Evolutionary conservation across 2,888 invertebrate species (phyloP).

Genomic region (Cremastobaeus sp.): DNA sequence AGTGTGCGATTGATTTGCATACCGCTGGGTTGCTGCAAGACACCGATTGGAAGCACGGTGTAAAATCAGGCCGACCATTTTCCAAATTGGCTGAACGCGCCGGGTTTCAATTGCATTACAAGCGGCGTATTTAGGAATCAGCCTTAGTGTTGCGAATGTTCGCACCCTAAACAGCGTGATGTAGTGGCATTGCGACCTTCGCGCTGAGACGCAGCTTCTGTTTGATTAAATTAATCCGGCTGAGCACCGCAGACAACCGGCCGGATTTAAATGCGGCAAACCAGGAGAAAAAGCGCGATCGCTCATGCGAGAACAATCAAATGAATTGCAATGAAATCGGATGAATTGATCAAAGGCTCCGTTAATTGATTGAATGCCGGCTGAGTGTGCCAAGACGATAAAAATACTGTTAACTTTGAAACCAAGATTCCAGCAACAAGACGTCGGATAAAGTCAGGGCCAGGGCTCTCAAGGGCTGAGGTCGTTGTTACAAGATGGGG

Average conservation of each 20-base stretch:
- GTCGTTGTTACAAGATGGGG: conserved; percentile 67
- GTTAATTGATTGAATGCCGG: too few species aligned
- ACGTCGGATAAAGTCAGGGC: conserved; percentile 56
- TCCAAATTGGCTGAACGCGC: conserved; percentile 72
- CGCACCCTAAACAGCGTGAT: conserved; percentile 3
- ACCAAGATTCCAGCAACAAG: conserved; percentile 66
- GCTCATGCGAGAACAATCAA: too few species aligned
- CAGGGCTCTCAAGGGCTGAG: conserved; percentile 58
- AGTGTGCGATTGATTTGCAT: conserved; percentile 77
- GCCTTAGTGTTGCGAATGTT: conserved; percentile 4
- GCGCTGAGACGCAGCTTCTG: too few species aligned
- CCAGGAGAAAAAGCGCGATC: too few species aligned
- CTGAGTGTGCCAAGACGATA: conserved; percentile 11
- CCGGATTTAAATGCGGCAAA: too few species aligned
- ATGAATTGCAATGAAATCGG: too few species aligned
- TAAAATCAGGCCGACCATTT: conserved; percentile 73
- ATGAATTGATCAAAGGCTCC: too few species aligned
- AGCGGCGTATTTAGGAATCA: conserved; percentile 60
- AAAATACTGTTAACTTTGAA: conserved; percentile 12
- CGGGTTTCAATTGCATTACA: conserved; percentile 56
- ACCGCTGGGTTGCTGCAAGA: conserved; percentile 67
- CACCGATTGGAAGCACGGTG: conserved; percentile 64
- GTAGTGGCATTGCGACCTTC: background rate
- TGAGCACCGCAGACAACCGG: too few species aligned
- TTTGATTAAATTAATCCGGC: too few species aligned